These are phyloP conservation scores for Drosophila santomea DNA, from an alignment of 1,140 invertebrate species.

Conservation along the genomic window DNA sequence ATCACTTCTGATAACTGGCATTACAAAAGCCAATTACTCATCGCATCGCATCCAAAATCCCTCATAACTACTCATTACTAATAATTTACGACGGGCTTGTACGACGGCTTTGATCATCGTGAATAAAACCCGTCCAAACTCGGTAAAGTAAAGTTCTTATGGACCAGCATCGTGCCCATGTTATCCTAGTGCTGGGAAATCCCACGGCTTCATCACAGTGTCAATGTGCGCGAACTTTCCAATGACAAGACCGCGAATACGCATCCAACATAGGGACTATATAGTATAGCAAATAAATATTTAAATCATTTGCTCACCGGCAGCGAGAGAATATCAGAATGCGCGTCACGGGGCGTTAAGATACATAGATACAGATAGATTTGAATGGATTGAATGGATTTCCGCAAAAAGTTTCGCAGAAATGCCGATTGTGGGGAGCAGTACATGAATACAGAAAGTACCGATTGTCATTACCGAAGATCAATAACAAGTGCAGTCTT, in stretches of 20 bases:
- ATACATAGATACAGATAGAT: background rate
- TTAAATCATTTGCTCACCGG: slow-evolving; percentile 39
- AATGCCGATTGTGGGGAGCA: slow-evolving; percentile 5
- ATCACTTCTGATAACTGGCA: too few relatives aligned
- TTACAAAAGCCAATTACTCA: background rate
- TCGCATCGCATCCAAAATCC: background rate
- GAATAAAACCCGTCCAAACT: background rate
- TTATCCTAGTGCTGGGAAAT: slow-evolving; percentile 18
- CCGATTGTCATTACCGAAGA: background rate
- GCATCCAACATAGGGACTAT: slow-evolving; percentile 27
- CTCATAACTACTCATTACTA: background rate
- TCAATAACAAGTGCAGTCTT: slow-evolving; percentile 45
- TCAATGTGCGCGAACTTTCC: slow-evolving; percentile 14
- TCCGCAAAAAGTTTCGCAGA: slow-evolving; percentile 36
- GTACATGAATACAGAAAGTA: slow-evolving; percentile 31
- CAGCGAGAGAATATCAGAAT: slow-evolving; percentile 10
- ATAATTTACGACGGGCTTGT: background rate
- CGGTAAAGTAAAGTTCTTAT: slow-evolving; percentile 7
- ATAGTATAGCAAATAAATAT: slow-evolving; percentile 24
- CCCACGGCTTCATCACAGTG: slow-evolving; percentile 16
- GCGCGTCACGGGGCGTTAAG: slow-evolving; percentile 4
- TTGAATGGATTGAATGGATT: slow-evolving; percentile 25
- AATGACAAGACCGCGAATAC: slow-evolving; percentile 31
- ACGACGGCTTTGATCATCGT: background rate
- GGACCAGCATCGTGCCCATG: slow-evolving; percentile 7